A percentile compares a stretch with the other conserved stretches of the same genome.
phyloP scores from a whole-genome alignment of 2,797 vertebrate species.

The Simalia tracyae region DNA sequence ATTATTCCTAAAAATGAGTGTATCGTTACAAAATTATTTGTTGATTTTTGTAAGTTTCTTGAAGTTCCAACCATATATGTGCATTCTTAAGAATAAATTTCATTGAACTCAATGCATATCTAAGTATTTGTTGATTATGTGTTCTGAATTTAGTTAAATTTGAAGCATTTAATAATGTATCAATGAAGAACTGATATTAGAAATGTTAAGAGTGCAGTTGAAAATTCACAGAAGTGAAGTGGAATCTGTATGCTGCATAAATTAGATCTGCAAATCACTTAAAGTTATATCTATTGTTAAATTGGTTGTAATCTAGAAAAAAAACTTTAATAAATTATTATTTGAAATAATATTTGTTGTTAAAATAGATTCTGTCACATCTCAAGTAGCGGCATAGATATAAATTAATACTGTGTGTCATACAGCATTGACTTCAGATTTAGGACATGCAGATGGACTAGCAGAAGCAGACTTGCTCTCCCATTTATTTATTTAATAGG shows the following conservation, averaged over 20 bases:
- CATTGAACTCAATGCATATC: too few species aligned
- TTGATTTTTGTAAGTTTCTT: background rate
- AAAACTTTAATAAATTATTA: conserved; percentile 14
- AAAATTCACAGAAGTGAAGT: background rate
- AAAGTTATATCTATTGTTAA: conserved; percentile 2
- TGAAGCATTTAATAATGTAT: background rate
- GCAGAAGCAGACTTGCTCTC: too few species aligned
- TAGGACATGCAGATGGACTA: too few species aligned
- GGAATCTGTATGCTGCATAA: background rate
- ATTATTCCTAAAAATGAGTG: too few species aligned
- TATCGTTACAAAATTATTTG: background rate
- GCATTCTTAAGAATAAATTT: too few species aligned
- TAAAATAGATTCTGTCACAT: background rate
- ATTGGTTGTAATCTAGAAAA: background rate
- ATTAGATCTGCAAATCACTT: background rate
- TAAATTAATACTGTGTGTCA: background rate
- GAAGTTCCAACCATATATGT: too few species aligned
- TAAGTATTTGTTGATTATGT: conserved; percentile 9
- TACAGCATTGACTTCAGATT: too few species aligned
- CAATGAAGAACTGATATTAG: background rate
- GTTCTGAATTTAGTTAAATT: background rate
- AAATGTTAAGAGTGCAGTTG: background rate
- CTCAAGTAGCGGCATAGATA: background rate
- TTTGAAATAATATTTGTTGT: background rate
- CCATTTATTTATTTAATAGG: too few species aligned